Conservation (phyloP, 2,888 invertebrate genomes). For the Morpho helenor region DNA sequence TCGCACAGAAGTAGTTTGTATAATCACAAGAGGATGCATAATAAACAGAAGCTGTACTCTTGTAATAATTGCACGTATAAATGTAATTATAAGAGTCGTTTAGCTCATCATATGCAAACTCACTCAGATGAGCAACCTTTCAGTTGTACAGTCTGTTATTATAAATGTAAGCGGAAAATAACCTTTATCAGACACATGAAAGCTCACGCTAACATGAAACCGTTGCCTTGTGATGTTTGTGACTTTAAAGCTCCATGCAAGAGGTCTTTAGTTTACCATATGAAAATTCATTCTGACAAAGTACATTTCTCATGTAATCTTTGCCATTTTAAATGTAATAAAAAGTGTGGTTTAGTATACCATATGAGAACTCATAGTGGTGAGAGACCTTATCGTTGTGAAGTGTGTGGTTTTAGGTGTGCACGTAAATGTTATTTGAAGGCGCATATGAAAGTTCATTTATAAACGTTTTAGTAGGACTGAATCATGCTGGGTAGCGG, state of each 20-base stretch:
- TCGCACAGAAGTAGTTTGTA: neutral
- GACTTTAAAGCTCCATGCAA: neutral
- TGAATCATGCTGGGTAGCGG: too few species aligned
- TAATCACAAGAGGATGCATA: slow-evolving; percentile 4
- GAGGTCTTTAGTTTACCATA: too few species aligned
- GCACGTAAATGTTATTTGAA: too few species aligned
- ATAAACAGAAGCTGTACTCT: slow-evolving; percentile 5
- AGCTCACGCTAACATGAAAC: slow-evolving; percentile 15
- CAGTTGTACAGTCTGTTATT: slow-evolving; percentile 6
- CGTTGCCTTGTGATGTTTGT: slow-evolving; percentile 19
- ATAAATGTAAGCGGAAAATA: neutral
- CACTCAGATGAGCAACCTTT: slow-evolving; percentile 2
- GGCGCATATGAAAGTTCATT: too few species aligned
- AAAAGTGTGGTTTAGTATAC: too few species aligned
- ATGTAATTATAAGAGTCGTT: neutral
- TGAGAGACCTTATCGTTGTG: too few species aligned
- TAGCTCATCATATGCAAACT: neutral
- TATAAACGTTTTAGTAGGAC: too few species aligned
- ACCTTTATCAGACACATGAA: neutral
- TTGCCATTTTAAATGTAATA: too few species aligned
- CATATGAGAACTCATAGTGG: too few species aligned
- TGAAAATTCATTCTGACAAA: too few species aligned
- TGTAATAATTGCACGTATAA: slow-evolving; percentile 6
- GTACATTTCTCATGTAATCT: too few species aligned
- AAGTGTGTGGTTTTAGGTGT: too few species aligned